Percentiles rank a stretch among this genome's conserved stretches.
Evolutionary conservation across 2,888 invertebrate genomes (phyloP).

Genomic region (Glomeris marginata): DNA sequence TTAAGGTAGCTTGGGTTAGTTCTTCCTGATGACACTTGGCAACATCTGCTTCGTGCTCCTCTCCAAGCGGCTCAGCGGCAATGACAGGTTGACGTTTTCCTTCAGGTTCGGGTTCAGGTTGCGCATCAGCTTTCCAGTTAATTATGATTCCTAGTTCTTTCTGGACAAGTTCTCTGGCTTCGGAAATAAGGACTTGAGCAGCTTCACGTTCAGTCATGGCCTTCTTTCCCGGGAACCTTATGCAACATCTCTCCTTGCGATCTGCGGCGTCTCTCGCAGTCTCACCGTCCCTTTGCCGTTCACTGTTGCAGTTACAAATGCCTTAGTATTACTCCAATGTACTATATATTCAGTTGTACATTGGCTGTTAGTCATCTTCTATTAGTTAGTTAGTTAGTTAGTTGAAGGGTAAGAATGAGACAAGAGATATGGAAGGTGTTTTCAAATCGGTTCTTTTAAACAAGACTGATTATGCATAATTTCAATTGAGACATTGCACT

Average conservation of each 20-base stretch:
- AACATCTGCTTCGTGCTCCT: background rate
- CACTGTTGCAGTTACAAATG: slow-evolving; percentile 31
- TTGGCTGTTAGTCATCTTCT: too few relatives aligned
- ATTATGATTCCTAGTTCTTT: slow-evolving; percentile 52
- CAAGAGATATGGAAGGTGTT: too few relatives aligned
- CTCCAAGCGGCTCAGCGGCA: background rate
- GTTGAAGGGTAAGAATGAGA: too few relatives aligned
- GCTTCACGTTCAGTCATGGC: slow-evolving; percentile 70
- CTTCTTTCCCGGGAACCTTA: slow-evolving; percentile 64
- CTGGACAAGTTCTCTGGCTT: slow-evolving; percentile 55
- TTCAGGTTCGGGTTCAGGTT: background rate
- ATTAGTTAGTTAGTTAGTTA: too few relatives aligned
- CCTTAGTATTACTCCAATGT: too few relatives aligned
- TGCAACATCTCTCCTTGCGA: slow-evolving; percentile 49
- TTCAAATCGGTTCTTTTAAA: too few relatives aligned
- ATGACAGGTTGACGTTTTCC: background rate
- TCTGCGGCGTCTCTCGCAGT: slow-evolving; percentile 45
- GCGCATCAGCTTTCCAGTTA: slow-evolving; percentile 12
- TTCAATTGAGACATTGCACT: too few relatives aligned
- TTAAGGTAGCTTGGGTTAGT: too few relatives aligned
- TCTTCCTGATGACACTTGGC: background rate
- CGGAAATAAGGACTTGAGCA: slow-evolving; percentile 55
- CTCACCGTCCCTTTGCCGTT: slow-evolving; percentile 56
- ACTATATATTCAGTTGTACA: too few relatives aligned
- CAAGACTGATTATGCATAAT: too few relatives aligned